Base-by-base conservation (phyloP, 2,888 invertebrate genomes). In the Magallana nippona region DNA sequence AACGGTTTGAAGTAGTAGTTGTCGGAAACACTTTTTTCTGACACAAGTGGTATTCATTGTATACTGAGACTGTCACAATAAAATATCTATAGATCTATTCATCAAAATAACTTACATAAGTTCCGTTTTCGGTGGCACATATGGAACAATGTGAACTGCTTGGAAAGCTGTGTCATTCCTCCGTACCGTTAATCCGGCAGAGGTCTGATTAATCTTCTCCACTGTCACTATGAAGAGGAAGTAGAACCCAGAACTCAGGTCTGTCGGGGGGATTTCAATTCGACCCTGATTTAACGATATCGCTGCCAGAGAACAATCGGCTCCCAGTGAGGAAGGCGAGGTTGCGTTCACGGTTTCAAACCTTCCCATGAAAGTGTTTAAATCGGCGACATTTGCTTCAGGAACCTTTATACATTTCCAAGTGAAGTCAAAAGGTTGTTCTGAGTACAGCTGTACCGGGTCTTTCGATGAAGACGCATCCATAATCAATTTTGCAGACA, bases 161-260 rank as follows among this genome's bases (percentile, higher is more conserved):
- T 84, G 84, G 11, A 84, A 44, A 27, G 60, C 80, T 13, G 11
- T 17, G 15, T 44, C 19, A 17, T 63, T 44, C 62, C 84, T 78
- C 3, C 56, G 55, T 11, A 17, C 15, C 13, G 55, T 19, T 19
- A 71, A 27, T 10, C 27, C 27, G 22, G 27, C 71, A 10, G 71
- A 71, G 11, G 71, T 71, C 32, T 22, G 15, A 13, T 71, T 71
- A 13, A 71, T 22, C 32, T 71, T 71, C 27, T 71, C 71, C 27
- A 82, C 60, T 15, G 77, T 57, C 17, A 84, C 84, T 3, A 82
- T n/a, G 19, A 82, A 84, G n/a, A 84, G 56, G 60, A 80, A 84
- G 80, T 80, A 84, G n/a, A 22, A 57, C 0, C 62, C 57, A 19
- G 0, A 19, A 11, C 11, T 22, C 55, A 84, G 78, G 19, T 60